Evolutionary conservation across 2,797 vertebrate species (phyloP).

Genomic region (Spondyliosoma cantharus): DNA sequence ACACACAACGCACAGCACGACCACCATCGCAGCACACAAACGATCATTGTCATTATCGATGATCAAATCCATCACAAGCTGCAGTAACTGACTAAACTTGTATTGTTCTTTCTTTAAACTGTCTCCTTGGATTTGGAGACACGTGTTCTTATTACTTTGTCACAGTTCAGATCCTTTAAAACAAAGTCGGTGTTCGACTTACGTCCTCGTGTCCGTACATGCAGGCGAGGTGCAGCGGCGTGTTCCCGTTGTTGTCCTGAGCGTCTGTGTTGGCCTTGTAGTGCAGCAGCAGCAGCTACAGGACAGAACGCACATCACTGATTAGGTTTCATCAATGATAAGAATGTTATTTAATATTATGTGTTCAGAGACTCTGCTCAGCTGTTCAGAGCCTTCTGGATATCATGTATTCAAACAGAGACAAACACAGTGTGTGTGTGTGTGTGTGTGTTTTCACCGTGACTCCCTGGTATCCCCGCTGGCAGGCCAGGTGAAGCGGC

Average conservation of each 20-base stretch:
- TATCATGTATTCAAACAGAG: no score
- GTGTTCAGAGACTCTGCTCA: no score
- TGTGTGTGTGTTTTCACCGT: constrained; percentile 82
- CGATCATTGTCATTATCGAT: neutral
- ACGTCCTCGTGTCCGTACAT: constrained; percentile 96
- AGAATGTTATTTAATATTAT: neutral
- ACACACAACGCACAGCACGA: constrained; percentile 41
- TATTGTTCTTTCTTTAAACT: no score
- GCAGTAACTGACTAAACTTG: neutral
- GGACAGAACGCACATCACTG: neutral
- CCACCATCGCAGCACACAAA: neutral
- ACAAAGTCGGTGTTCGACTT: constrained; percentile 72
- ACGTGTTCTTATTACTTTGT: no score
- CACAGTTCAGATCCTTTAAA: no score
- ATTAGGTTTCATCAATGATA: neutral
- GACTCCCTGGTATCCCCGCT: constrained; percentile 94
- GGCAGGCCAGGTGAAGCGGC: constrained; percentile 94
- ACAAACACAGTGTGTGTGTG: neutral
- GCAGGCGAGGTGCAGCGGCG: constrained; percentile 94
- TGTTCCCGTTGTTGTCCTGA: constrained; percentile 96
- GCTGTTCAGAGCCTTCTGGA: no score
- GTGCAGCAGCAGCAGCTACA: constrained; percentile 93
- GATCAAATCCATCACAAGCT: no score
- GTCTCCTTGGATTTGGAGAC: no score
- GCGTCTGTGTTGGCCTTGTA: constrained; percentile 90